A percentile compares a stretch with the other conserved stretches of the same genome.
Evolutionary conservation across 2,797 vertebrate species (phyloP).

Genomic region (Streptopelia turtur): DNA sequence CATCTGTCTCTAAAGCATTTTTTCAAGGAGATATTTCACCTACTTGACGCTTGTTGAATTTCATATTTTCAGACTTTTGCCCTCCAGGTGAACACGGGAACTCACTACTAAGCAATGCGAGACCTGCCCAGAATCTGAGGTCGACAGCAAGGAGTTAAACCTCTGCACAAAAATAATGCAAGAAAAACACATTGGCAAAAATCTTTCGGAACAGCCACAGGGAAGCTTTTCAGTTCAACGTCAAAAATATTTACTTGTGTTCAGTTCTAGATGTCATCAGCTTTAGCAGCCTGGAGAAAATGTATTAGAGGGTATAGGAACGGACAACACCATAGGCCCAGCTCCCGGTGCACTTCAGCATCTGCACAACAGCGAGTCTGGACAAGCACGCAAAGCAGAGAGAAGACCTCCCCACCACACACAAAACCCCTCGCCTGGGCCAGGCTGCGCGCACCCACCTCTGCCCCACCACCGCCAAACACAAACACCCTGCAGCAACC

Average conservation of each 20-base stretch:
- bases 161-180: background rate
- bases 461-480: background rate
- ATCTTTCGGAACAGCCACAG: constrained; percentile 2
- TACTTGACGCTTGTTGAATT: background rate
- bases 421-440: background rate
- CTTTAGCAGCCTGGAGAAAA: background rate
- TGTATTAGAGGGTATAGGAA: background rate
- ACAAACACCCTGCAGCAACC: background rate
- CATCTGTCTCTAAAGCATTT: background rate
- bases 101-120: background rate
- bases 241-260: background rate
- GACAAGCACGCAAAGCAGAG: background rate
- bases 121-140: background rate
- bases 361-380: background rate
- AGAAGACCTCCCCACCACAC: background rate
- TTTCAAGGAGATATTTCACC: background rate
- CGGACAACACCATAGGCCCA: background rate
- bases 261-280: background rate
- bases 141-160: background rate
- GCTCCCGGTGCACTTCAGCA: background rate
- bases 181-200: background rate
- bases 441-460: background rate
- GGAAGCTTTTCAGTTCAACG: background rate
- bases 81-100: background rate
- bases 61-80: background rate